A percentile compares a stretch with the other conserved stretches of the same genome.
Conservation (phyloP, 2,888 invertebrate species). For the Chouioia cunea region DNA sequence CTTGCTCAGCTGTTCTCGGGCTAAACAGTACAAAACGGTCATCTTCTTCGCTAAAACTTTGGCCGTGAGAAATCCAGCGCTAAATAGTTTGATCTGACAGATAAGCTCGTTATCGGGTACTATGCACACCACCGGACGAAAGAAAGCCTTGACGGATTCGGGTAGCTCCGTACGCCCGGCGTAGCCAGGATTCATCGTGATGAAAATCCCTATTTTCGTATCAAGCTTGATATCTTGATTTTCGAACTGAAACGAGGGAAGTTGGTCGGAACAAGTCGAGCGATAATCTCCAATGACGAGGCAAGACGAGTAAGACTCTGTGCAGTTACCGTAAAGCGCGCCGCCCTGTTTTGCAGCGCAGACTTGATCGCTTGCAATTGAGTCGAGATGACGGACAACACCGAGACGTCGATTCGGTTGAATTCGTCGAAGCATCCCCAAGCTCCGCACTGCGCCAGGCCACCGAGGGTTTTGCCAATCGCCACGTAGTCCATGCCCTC, state of each 20-base stretch:
- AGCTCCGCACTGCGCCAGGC: conserved; percentile 88
- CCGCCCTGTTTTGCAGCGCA: conserved; percentile 81
- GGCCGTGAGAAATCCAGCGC: conserved; percentile 91
- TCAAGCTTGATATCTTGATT: conserved; percentile 86
- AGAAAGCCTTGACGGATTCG: conserved; percentile 91
- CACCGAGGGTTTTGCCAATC: conserved; percentile 81
- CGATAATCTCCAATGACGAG: not conserved
- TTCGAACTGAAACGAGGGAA: conserved; percentile 82
- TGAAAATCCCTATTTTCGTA: conserved; percentile 90
- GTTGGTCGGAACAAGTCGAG: conserved; percentile 19
- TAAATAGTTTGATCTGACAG: conserved; percentile 91
- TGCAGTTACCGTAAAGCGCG: conserved; percentile 77
- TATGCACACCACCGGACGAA: conserved; percentile 92
- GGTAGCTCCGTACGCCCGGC: conserved; percentile 93
- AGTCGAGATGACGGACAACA: conserved; percentile 92
- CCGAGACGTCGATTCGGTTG: conserved; percentile 92
- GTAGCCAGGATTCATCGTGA: conserved; percentile 96
- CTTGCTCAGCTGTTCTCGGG: conserved; percentile 89
- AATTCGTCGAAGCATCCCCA: conserved; percentile 98
- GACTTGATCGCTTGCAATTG: conserved; percentile 91
- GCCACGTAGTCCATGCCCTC: conserved; percentile 94
- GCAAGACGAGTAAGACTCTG: conserved; percentile 51
- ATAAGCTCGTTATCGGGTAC: conserved; percentile 93
- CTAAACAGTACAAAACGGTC: conserved; percentile 90
- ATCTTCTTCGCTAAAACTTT: conserved; percentile 94